Evolutionary conservation across 1,140 invertebrate species (phyloP).

Genomic region (Drosophila ambigua): DNA sequence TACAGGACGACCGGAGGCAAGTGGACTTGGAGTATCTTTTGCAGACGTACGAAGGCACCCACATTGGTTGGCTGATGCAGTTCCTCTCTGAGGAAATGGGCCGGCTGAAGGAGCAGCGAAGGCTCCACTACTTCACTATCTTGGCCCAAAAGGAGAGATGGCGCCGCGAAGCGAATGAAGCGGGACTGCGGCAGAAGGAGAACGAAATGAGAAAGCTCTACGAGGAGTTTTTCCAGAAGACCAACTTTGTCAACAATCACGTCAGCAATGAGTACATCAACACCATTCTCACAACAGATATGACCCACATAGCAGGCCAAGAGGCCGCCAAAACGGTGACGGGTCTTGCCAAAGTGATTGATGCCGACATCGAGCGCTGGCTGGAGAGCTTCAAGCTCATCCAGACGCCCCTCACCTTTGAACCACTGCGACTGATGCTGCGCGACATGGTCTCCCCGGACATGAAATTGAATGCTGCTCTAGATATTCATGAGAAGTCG

Average conservation of each 20-base stretch:
- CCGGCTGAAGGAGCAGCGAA: slow-evolving; percentile 88
- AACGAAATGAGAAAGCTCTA: slow-evolving; percentile 86
- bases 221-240: slow-evolving; percentile 87
- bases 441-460: slow-evolving; percentile 55
- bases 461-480: slow-evolving; percentile 14
- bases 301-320: slow-evolving; percentile 86
- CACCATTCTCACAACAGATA: slow-evolving; percentile 86
- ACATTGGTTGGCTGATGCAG: slow-evolving; percentile 73
- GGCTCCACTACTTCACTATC: slow-evolving; percentile 88
- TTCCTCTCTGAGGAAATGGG: slow-evolving; percentile 87
- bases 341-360: slow-evolving; percentile 86
- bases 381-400: slow-evolving; percentile 82
- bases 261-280: slow-evolving; percentile 88
- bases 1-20: slow-evolving; percentile 7
- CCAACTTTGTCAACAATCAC: slow-evolving; percentile 85
- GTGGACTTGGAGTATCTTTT: slow-evolving; percentile 63
- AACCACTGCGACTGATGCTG: slow-evolving; percentile 47
- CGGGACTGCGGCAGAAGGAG: slow-evolving; percentile 87
- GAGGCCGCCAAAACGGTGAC: slow-evolving; percentile 86
- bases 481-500: slow-evolving; percentile 39
- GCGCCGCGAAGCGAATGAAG: slow-evolving; percentile 88
- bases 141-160: slow-evolving; percentile 87
- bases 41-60: slow-evolving; percentile 62
- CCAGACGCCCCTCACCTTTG: slow-evolving; percentile 84
- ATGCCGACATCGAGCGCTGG: slow-evolving; percentile 82